These are phyloP conservation scores for Microchrysa polita DNA, from an alignment of 2,888 invertebrate genomes.

Conservation along the genomic window DNA sequence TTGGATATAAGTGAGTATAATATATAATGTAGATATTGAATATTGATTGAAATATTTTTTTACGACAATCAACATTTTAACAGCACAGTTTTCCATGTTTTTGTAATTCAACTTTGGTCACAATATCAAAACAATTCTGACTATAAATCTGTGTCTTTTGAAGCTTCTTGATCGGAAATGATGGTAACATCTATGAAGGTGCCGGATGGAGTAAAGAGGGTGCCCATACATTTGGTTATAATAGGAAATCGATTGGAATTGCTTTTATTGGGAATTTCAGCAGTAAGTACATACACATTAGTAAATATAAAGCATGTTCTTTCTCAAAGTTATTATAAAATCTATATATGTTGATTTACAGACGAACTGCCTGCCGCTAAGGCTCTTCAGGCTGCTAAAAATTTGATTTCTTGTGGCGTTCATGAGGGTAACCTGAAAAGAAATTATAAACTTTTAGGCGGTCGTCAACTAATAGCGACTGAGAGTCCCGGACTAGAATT, in stretches of 20 bases:
- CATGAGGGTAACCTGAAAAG: constrained; percentile 60
- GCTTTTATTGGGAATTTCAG: constrained; percentile 69
- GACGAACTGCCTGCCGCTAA: constrained; percentile 61
- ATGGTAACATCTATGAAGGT: constrained; percentile 74
- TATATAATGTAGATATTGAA: too few species aligned
- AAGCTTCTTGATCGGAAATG: constrained; percentile 72
- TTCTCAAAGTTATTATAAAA: too few species aligned
- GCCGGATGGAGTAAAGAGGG: constrained; percentile 72
- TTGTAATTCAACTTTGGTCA: not conserved
- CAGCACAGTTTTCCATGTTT: not conserved
- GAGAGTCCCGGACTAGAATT: constrained; percentile 66
- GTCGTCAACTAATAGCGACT: constrained; percentile 63
- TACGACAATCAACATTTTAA: too few species aligned
- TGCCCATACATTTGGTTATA: constrained; percentile 70
- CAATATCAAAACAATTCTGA: not conserved
- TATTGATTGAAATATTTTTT: too few species aligned
- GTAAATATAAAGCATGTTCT: too few species aligned
- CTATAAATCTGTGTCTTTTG: too few species aligned
- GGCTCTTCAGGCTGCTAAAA: constrained; percentile 63
- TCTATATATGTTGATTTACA: constrained; percentile 55
- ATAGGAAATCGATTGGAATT: constrained; percentile 71
- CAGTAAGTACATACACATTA: too few species aligned
- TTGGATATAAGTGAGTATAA: constrained; percentile 68
- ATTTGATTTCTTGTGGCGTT: constrained; percentile 65
- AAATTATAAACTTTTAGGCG: constrained; percentile 65